Conservation (phyloP, 2,797 vertebrate species). For the Discoglossus pictus region DNA sequence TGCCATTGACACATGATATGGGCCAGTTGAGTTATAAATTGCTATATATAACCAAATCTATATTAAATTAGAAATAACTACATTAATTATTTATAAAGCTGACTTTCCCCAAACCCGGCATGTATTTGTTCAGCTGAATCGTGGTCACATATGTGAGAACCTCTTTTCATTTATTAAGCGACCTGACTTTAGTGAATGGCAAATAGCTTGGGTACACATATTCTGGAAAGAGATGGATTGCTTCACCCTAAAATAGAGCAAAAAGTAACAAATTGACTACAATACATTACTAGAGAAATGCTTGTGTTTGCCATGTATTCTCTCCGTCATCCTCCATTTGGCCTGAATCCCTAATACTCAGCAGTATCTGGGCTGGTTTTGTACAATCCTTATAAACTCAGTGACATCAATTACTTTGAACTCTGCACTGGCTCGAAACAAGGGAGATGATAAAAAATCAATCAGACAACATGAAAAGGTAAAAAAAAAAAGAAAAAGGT, state of each 20-base stretch:
- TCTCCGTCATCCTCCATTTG: slow-evolving; percentile 3
- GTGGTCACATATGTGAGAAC: no score
- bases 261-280: slow-evolving; percentile 14
- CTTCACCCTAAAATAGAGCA: not conserved
- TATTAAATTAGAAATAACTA: no score
- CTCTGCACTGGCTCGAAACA: no score
- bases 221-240: slow-evolving; percentile 9
- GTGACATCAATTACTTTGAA: slow-evolving; percentile 24
- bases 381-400: slow-evolving; percentile 1
- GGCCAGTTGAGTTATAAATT: no score
- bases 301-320: not conserved
- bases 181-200: no score
- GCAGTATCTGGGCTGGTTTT: slow-evolving; percentile 4
- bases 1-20: no score
- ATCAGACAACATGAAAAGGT: not conserved
- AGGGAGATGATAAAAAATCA: not conserved
- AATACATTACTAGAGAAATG: not conserved
- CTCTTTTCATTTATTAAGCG: no score
- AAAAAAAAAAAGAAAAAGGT: not conserved
- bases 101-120: no score
- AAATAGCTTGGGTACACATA: no score
- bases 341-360: slow-evolving; percentile 5
- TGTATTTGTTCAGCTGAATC: no score
- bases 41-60: no score
- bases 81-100: no score